Base-by-base conservation (phyloP, 2,113 vertebrate genomes). In the Columba janthina region DNA sequence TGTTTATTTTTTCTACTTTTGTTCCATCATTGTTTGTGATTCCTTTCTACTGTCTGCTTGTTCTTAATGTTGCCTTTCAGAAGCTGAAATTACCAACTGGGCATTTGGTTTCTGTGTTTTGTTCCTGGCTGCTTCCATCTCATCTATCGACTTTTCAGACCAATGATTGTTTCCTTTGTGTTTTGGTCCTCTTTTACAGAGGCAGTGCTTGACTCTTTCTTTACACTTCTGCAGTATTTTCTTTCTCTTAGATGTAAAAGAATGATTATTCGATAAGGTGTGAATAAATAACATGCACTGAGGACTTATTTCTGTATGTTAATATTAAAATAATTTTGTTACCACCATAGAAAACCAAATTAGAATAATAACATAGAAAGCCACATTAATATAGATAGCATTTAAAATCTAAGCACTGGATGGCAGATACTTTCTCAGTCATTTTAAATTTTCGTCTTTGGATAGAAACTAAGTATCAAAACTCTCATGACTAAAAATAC, bases 21-120 rank as follows among this genome's bases (percentile, higher is more conserved):
- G 34, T 77, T 85, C 29, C 12, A 5, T 69, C 32, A 3, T 86
- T 93, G 75, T 94, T 93, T 85, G 44, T 60, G 7, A 34, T 73
- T 96, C 60, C 53, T 70, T 92, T 88, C 66, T 73, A 32, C 73
- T 84, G 36, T 72, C 44, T 81, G 31, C 72, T 44, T 89, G 34
- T 88, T 96, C 67, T 72, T 85, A 56, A 65, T 17, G 7, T 82
- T 0, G 2, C 67, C n/a, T 94, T 93, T 86, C 69, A 83, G 88
- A 94, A 88, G 56, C 84, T 75, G 60, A 85, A 95, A 94, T 65
- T 61, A 67, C 82, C 80, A 79, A 90, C 34, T 71, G 46, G 48
- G 24, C 22, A 56, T 92, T 96, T 2, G 18, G 14, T 89, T 90
- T 88, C 24, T 15, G 3, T 4, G 1, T 90, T 82, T 85, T 89